Evolutionary conservation across 2,797 vertebrate genomes (phyloP).

Genomic region (Siniperca obscura): DNA sequence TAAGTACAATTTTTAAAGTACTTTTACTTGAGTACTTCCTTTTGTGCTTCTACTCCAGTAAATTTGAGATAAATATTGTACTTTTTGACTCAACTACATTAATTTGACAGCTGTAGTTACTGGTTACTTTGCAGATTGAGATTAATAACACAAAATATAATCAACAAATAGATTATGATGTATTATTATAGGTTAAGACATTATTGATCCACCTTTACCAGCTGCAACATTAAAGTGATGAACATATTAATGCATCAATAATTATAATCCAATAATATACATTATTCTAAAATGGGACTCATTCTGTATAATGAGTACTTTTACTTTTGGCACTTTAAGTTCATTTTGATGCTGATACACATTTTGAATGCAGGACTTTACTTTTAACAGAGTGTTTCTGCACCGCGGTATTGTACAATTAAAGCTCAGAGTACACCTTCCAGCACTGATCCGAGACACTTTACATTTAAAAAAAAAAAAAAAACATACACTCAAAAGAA

Average conservation of each 20-base stretch:
- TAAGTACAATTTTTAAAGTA: too few species aligned
- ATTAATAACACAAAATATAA: not conserved
- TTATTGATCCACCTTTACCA: not conserved
- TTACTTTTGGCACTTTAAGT: not conserved
- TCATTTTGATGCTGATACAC: fast-evolving
- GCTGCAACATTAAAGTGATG: not conserved
- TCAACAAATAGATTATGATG: not conserved
- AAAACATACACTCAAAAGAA: not conserved
- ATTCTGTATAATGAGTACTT: not conserved
- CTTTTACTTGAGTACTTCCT: too few species aligned
- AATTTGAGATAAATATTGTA: not conserved
- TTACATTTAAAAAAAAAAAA: too few species aligned
- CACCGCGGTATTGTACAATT: not conserved
- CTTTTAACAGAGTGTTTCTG: not conserved
- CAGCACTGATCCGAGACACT: not conserved
- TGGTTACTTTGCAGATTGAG: not conserved
- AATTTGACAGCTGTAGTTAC: not conserved
- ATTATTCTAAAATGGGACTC: not conserved
- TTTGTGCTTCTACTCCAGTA: not conserved
- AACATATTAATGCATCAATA: too few species aligned
- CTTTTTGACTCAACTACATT: not conserved
- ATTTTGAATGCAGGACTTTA: not conserved
- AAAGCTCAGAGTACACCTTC: not conserved
- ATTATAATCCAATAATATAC: not conserved
- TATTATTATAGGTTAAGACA: not conserved